phyloP scores from a whole-genome alignment of 2,113 vertebrate species.

The Oostethus manadensis region DNA sequence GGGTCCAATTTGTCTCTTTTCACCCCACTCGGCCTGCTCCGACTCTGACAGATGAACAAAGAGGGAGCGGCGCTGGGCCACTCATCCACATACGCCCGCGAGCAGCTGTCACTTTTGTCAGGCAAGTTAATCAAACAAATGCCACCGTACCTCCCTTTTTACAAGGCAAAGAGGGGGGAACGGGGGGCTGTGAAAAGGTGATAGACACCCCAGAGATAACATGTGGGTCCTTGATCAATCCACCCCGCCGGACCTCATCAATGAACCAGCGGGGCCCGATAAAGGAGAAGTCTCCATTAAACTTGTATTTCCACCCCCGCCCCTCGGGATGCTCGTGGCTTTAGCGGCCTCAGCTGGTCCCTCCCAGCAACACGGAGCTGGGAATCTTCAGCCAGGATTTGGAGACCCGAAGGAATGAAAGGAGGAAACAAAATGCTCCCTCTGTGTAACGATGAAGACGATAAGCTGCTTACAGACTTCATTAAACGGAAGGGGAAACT shows the following conservation, averaged over 20 bases:
- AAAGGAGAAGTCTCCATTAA: slow-evolving; percentile 60
- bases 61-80: slow-evolving; percentile 97
- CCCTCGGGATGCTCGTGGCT: slow-evolving; percentile 25
- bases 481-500: slow-evolving; percentile 65
- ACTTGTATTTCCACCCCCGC: slow-evolving; percentile 52
- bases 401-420: slow-evolving; percentile 36
- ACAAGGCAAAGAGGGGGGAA: slow-evolving; percentile 68
- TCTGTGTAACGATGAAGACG: slow-evolving; percentile 61
- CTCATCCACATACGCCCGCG: slow-evolving; percentile 93
- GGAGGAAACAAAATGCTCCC: slow-evolving; percentile 56
- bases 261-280: slow-evolving; percentile 49
- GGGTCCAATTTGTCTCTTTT: slow-evolving; percentile 99
- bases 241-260: slow-evolving; percentile 43
- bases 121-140: slow-evolving; percentile 99
- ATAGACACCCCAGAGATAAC: slow-evolving; percentile 58
- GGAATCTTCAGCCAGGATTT: slow-evolving; percentile 50
- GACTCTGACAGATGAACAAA: slow-evolving; percentile 99
- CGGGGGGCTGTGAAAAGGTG: slow-evolving; percentile 42
- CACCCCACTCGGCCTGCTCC: slow-evolving; percentile 93
- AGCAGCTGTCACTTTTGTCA: slow-evolving; percentile 99
- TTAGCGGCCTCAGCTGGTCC: slow-evolving; percentile 39
- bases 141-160: slow-evolving; percentile 96
- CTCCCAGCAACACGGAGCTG: slow-evolving; percentile 29
- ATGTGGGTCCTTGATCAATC: slow-evolving; percentile 58
- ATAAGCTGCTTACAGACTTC: slow-evolving; percentile 72